Evolutionary conservation across 2,797 vertebrate species (phyloP), one percentile per base, ranked within the genome.

Genomic region (Gobio occitaniae): DNA sequence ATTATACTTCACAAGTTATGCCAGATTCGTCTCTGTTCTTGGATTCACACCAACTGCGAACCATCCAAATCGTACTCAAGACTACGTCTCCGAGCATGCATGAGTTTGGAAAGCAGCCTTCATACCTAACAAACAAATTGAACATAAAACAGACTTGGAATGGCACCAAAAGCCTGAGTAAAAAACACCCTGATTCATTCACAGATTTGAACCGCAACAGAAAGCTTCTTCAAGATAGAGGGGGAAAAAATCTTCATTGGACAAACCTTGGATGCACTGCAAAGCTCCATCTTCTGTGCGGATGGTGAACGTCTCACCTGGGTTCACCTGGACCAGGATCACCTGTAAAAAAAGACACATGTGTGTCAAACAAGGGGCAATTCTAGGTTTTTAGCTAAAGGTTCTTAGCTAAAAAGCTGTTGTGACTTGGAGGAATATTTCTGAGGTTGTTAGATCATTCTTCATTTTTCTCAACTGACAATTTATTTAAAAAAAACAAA

Each of bases 311-410:
- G 96, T 97, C 94, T 97, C 96, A 87, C 96, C 96, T 84, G 96
- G 96, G 92, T 97, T 97, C 89, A 97, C 96, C 94, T 97, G 96
- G 92, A 97, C 96, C 81, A 97, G 92, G 92, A 97, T 97, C 90
- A 97, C 96, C 96, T 97, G 93, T 32, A 91, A 91, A 91, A 25
- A 90, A 88, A 65, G 13, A 25, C 2, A 12, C 29, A n/a, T n/a
- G 4, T 41, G 7, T 19, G 29, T 61, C 12, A 17, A 63, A 78
- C n/a, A 29, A 78, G 74, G 1, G 19, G 3, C 32, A 59, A 76
- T 38, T 76, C 17, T 21, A 21, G 15, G 29, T 21, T 17, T 76
- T 38, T 36, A 76, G 29, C 32, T 65, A 63, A 13, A 63, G n/a
- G 21, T 13, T 11, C 10, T 75, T 19, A 75, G 25, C 25, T 52